These are phyloP conservation scores for Bombylius major DNA, from an alignment of 2,888 invertebrate species.

Conservation along the genomic window DNA sequence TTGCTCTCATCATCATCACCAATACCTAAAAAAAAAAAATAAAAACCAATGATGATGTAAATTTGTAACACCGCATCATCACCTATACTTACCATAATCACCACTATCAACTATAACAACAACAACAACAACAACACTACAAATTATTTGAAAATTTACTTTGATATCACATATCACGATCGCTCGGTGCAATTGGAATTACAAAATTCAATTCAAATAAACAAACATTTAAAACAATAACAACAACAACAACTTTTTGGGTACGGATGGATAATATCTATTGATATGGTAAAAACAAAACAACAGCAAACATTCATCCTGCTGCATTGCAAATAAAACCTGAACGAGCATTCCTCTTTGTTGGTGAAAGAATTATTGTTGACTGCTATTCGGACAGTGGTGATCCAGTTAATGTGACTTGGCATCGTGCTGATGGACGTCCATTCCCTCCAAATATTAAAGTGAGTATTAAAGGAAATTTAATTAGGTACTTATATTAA, in stretches of 20 bases:
- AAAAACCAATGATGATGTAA: neutral
- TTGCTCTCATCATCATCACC: no score
- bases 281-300: no score
- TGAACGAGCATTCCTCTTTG: constrained; percentile 25
- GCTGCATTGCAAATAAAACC: constrained; percentile 22
- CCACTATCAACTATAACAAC: no score
- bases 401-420: constrained; percentile 29
- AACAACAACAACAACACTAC: constrained; percentile 3
- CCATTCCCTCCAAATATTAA: constrained; percentile 28
- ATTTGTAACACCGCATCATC: neutral
- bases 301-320: no score
- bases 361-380: constrained; percentile 34
- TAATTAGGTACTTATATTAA: neutral
- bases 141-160: neutral
- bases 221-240: no score
- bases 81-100: neutral
- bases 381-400: constrained; percentile 33
- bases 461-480: constrained; percentile 17
- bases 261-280: neutral
- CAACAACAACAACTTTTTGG: neutral
- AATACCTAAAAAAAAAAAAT: neutral
- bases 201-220: no score
- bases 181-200: no score
- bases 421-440: constrained; percentile 31
- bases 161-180: neutral